Evolutionary conservation across 2,888 invertebrate species (phyloP), one percentile per base, ranked within the genome.

Genomic region (Drosophila longiperda): DNA sequence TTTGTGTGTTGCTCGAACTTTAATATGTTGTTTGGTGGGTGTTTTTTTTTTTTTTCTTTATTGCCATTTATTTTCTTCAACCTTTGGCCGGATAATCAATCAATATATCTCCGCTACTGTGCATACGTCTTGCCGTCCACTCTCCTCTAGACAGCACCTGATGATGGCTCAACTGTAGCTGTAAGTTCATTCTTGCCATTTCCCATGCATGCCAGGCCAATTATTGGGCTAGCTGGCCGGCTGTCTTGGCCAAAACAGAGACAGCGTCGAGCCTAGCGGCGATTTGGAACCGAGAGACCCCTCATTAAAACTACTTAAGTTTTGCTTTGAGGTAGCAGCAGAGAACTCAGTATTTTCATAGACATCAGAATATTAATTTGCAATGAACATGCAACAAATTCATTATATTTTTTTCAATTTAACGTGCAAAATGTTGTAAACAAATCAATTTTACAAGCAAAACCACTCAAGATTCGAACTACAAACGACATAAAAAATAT

Each of bases 321-420:
- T 80, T 59, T 80, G 76, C 79, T 38, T 38, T 38, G 17, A 17
- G 38, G 38, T 38, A 60, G 61, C 53, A 33, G 48, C 42, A 12
- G 20, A 26, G 26, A 54, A 33, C 49, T 17, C 36, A 11, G 55
- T 59, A 53, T 76, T 67, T 68, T 72, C 40, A 57, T n/a, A 38
- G 15, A 59, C 57, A 67, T 55, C 61, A 67, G 70, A 45, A 62
- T 61, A 79, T 87, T 87, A 89, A 87, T 87, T 89, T 84, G 84
- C 87, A 77, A 54, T 70, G 66, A 75, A 85, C 90, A 90, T 91
- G 90, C 90, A 90, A 91, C 81, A 90, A 82, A 89, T 89, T 89
- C 79, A 89, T 55, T 38, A 89, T 20, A 20, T 49, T 85, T 87
- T 87, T 82, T 87, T 84, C 82, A 82, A 87, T 89, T 83, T 87